Percentiles rank a stretch among this genome's conserved stretches.
Evolutionary conservation across 1,140 invertebrate species (phyloP).

Genomic region (Eriosoma lanigerum): DNA sequence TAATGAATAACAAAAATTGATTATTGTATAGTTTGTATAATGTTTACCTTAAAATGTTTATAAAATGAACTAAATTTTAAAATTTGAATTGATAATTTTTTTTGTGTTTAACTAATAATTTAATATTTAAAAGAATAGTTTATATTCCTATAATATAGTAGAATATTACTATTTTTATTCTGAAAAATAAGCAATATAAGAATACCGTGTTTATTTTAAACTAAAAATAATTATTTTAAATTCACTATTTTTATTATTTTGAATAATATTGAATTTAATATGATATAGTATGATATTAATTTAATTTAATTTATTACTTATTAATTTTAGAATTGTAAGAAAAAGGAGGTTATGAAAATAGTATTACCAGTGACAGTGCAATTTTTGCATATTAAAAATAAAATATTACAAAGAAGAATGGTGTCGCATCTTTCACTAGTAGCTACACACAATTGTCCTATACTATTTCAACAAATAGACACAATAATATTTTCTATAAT

Average conservation of each 20-base stretch:
- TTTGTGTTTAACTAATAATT: neutral
- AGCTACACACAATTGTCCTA: constrained; percentile 82
- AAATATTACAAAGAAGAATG: constrained; percentile 83
- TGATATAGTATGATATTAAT: too few species aligned
- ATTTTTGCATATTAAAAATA: constrained; percentile 87
- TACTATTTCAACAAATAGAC: constrained; percentile 83
- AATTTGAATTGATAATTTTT: neutral
- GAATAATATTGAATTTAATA: too few species aligned
- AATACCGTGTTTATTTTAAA: too few species aligned
- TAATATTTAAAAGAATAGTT: too few species aligned
- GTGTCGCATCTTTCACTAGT: constrained; percentile 88
- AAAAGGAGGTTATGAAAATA: constrained; percentile 83
- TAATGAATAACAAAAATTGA: too few species aligned
- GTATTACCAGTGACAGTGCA: constrained; percentile 87
- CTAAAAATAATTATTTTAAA: too few species aligned
- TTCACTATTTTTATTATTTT: too few species aligned
- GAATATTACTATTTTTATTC: too few species aligned
- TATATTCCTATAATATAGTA: too few species aligned
- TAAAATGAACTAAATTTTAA: neutral
- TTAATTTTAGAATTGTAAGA: constrained; percentile 78
- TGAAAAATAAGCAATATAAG: too few species aligned
- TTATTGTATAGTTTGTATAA: too few species aligned
- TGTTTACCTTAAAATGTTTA: neutral
- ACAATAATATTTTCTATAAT: constrained; percentile 87
- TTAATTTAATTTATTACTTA: constrained; percentile 53